Base-by-base conservation (phyloP, 1,140 invertebrate species). In the Drosophila ananassae region DNA sequence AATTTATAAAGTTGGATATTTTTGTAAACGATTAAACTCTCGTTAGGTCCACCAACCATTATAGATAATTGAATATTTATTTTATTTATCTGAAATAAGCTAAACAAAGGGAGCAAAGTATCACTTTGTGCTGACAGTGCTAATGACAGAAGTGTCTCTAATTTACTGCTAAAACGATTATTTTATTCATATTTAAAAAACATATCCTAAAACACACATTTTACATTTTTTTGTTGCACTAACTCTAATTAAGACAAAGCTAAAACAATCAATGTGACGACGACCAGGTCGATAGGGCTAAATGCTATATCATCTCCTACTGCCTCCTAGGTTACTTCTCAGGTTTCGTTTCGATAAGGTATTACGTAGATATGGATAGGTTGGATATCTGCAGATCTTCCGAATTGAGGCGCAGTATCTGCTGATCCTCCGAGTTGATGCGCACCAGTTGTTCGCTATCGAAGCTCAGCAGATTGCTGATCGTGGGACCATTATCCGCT, bases 371-470 rank as follows among this genome's bases (percentile, higher is more conserved):
- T 83, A 91, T 91, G 48, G 90, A 91, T 50, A 91, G 56, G 51
- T 91, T 91, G 30, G 90, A 91, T 59, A 91, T 82, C 78, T 90
- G 77, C 47, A 91, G 78, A 74, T 93, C 93, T 52, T 90, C 90
- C 3, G 92, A 92, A 67, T 93, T 92, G 32, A 93, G 78, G 54
- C 92, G 91, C 55, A 92, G 79, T 60, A 93, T 84, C 87, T 93
- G 92, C 64, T 93, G 82, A 62, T 93, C 93, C 46, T 90, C 90
- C 7, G 92, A 92, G 66, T 93, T 92, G 22, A 93, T 82, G 44
- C 91, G 91, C 10, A 92, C 92, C 50, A 93, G 67, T 60, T 93
- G 92, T 47, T 92, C 92, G 63, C 90, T 93, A 66, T 93, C 93
- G 74, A 93, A 91, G 77, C 92, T 92, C 6, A 93, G 60, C 25